phyloP scores from a whole-genome alignment of 2,888 invertebrate genomes.

The Philopedon plagiatum region DNA sequence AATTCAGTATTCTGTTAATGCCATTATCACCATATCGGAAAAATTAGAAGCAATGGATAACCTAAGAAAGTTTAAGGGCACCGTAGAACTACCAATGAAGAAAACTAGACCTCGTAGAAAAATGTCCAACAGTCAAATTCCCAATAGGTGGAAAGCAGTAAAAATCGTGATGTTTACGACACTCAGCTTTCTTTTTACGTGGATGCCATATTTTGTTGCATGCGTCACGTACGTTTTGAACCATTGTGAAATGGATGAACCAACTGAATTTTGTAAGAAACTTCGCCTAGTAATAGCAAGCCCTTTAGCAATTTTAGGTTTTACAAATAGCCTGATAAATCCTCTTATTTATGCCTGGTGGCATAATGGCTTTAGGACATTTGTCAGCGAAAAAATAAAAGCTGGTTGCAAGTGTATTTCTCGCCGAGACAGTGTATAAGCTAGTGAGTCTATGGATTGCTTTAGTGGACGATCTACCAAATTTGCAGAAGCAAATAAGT shows the following conservation, averaged over 20 bases:
- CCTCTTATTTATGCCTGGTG: slow-evolving; percentile 81
- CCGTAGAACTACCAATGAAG: slow-evolving; percentile 32
- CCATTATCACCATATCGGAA: slow-evolving; percentile 38
- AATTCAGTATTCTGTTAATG: slow-evolving; percentile 57
- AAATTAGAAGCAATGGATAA: slow-evolving; percentile 36
- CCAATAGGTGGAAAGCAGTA: slow-evolving; percentile 75
- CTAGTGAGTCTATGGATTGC: background rate
- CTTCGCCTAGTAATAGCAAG: slow-evolving; percentile 72
- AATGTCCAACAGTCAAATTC: slow-evolving; percentile 51
- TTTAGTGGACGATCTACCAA: too few species aligned
- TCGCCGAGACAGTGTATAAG: background rate
- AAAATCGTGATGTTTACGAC: slow-evolving; percentile 76
- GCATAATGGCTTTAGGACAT: slow-evolving; percentile 77
- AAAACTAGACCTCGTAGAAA: slow-evolving; percentile 14
- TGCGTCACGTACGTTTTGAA: slow-evolving; percentile 71
- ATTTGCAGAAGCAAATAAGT: too few species aligned
- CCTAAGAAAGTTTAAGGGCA: slow-evolving; percentile 58
- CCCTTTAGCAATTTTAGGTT: slow-evolving; percentile 74
- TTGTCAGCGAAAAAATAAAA: slow-evolving; percentile 55
- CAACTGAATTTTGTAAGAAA: slow-evolving; percentile 67
- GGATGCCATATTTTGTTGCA: slow-evolving; percentile 76
- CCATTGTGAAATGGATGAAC: slow-evolving; percentile 52
- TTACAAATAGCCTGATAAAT: slow-evolving; percentile 75
- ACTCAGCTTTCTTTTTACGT: slow-evolving; percentile 74
- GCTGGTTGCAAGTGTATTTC: slow-evolving; percentile 15